Conservation (phyloP, 1,140 invertebrate species). For the Dinothrombium tinctorium region DNA sequence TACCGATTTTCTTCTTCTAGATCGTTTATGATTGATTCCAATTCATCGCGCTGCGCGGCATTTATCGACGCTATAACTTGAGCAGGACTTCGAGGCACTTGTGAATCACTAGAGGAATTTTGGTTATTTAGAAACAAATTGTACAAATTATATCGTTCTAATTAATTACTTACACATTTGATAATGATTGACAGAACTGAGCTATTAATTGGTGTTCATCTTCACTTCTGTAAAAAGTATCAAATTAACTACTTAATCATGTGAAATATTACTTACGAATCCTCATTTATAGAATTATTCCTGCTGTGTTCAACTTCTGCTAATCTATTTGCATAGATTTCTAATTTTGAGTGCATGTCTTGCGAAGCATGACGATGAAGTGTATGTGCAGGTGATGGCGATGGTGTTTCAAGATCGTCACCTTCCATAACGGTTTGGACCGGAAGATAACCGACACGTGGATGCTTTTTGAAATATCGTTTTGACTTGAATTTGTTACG, state of each 20-base stretch:
- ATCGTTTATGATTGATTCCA: slow-evolving; percentile 80
- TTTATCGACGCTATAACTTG: slow-evolving; percentile 83
- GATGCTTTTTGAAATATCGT: slow-evolving; percentile 86
- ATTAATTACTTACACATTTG: too few species aligned
- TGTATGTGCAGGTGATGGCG: slow-evolving; percentile 39
- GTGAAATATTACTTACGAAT: too few species aligned
- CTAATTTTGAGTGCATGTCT: slow-evolving; percentile 77
- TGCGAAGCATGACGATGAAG: slow-evolving; percentile 28
- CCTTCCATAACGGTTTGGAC: slow-evolving; percentile 83
- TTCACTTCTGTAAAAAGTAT: too few species aligned
- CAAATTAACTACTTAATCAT: too few species aligned
- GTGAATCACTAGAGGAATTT: too few species aligned
- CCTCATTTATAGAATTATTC: too few species aligned
- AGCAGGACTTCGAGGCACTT: slow-evolving; percentile 34
- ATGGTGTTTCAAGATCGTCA: slow-evolving; percentile 63
- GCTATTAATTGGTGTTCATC: too few species aligned
- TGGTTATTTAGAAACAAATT: too few species aligned
- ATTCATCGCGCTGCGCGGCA: slow-evolving; percentile 70
- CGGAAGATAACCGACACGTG: slow-evolving; percentile 80
- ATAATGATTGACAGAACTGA: too few species aligned
- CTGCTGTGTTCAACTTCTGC: slow-evolving; percentile 70
- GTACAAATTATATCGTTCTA: too few species aligned
- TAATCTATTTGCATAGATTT: slow-evolving; percentile 69
- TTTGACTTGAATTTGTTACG: slow-evolving; percentile 97
- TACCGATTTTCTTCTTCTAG: slow-evolving; percentile 74